phyloP scores from a whole-genome alignment of 2,888 invertebrate genomes.

The Arctia plantaginis region DNA sequence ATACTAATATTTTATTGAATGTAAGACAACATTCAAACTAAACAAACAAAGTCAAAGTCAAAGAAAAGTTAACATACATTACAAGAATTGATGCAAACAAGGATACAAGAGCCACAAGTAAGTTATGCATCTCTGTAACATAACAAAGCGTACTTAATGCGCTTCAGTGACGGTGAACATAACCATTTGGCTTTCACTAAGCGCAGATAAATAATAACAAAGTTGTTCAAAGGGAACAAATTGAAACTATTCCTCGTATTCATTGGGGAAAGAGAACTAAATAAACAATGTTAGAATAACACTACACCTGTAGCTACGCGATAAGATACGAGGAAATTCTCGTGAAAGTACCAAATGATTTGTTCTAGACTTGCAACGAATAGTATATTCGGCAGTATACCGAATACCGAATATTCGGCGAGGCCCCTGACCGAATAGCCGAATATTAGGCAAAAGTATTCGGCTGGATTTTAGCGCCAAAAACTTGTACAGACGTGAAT shows the following conservation, averaged over 20 bases:
- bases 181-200: constrained; percentile 53
- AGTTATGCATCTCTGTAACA: constrained; percentile 49
- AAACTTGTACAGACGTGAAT: too few relatives aligned
- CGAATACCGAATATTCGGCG: too few relatives aligned
- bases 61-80: constrained; percentile 13
- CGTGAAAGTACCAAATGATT: constrained; percentile 9
- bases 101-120: constrained; percentile 25
- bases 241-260: constrained; percentile 56
- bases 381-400: too few relatives aligned
- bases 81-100: constrained; percentile 33
- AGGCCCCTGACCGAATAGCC: too few relatives aligned
- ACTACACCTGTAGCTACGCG: constrained; percentile 27
- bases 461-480: too few relatives aligned
- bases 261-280: constrained; percentile 57
- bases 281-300: constrained; percentile 51
- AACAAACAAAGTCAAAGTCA: not conserved
- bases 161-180: constrained; percentile 49
- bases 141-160: constrained; percentile 46
- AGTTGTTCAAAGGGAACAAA: constrained; percentile 55
- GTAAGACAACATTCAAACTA: not conserved
- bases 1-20: not conserved
- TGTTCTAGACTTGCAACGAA: too few relatives aligned
- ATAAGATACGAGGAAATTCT: constrained; percentile 22
- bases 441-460: too few relatives aligned
- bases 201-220: constrained; percentile 55